Percentiles rank a stretch among this genome's conserved stretches.
Evolutionary conservation across 2,888 invertebrate species (phyloP).

Genomic region (Tolmerus cingulatus): DNA sequence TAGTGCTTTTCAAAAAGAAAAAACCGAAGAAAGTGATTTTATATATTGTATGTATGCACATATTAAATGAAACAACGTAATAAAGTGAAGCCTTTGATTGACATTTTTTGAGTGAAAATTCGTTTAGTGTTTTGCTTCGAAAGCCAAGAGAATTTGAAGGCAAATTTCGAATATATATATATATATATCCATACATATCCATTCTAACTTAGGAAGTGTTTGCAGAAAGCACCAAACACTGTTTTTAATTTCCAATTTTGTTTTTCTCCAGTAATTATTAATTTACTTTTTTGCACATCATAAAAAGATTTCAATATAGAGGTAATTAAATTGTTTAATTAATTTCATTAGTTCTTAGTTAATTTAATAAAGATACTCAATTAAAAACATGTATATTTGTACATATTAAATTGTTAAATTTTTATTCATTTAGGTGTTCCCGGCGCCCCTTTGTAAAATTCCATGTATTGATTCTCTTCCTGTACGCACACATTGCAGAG

Average conservation of each 20-base stretch:
- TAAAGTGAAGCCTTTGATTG: background rate
- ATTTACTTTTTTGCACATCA: background rate
- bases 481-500: background rate
- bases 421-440: background rate
- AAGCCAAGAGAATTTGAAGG: background rate
- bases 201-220: background rate
- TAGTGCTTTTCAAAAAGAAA: background rate
- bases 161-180: background rate
- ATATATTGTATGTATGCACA: background rate
- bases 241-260: background rate
- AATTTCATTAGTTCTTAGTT: background rate
- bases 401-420: too few species aligned
- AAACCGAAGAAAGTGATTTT: background rate
- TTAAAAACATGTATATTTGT: background rate
- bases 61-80: background rate
- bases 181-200: background rate
- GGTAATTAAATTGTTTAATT: background rate
- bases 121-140: background rate
- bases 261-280: background rate
- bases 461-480: background rate
- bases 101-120: background rate
- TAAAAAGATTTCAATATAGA: background rate
- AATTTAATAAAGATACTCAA: background rate
- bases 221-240: background rate
- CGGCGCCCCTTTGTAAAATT: background rate